Evolutionary conservation across 2,113 vertebrate genomes (phyloP).

Genomic region (Mungos mungo): DNA sequence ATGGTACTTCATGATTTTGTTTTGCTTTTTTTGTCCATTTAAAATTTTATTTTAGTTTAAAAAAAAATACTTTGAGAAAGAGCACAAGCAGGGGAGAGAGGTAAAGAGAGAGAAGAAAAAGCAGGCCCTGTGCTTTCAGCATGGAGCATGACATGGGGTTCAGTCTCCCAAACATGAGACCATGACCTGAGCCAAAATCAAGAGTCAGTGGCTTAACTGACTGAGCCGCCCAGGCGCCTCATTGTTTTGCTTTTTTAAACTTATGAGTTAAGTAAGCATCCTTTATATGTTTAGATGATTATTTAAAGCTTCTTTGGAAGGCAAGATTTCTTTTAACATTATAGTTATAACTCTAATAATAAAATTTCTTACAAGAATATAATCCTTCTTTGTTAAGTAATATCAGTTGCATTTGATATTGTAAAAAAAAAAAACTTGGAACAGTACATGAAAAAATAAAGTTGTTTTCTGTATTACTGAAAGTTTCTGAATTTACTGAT

Average conservation of each 20-base stretch:
- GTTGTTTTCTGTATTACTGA: neutral
- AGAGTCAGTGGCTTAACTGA: no score
- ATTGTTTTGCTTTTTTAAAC: neutral
- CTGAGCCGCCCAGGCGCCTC: no score
- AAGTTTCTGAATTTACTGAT: slow-evolving; percentile 30
- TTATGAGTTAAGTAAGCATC: neutral
- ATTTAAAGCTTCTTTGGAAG: neutral
- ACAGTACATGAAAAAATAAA: neutral
- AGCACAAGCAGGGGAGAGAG: no score
- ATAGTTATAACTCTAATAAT: neutral
- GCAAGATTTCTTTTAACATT: neutral
- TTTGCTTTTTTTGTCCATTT: no score
- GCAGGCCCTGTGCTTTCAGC: no score
- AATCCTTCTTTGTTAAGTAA: neutral
- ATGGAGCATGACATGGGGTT: no score
- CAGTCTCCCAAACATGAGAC: no score
- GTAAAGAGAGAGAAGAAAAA: no score
- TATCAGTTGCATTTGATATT: neutral
- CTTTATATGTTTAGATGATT: neutral
- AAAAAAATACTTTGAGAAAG: no score
- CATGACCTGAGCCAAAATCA: no score
- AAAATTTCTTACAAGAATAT: neutral
- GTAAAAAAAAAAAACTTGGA: neutral
- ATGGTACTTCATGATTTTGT: no score
- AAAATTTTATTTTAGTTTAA: no score